Percentiles rank a stretch among this genome's conserved stretches.
phyloP scores from a whole-genome alignment of 2,113 vertebrate species.

The Dipodomys ordii region DNA sequence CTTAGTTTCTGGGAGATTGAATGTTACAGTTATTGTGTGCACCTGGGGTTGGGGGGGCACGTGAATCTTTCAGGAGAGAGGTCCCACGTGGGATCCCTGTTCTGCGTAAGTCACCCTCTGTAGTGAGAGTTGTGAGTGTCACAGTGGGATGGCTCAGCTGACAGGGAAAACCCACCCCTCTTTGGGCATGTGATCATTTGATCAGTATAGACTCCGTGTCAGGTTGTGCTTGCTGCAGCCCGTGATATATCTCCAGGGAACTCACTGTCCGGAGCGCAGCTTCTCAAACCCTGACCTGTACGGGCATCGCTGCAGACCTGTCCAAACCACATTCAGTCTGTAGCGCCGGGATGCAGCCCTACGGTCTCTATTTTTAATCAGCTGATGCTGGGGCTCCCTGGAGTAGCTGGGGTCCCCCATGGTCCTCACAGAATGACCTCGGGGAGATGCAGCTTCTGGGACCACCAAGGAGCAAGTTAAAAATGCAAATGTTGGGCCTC shows the following conservation, averaged over 20 bases:
- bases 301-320: accelerated
- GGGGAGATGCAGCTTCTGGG: background rate
- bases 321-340: background rate
- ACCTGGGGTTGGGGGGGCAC: too few relatives aligned
- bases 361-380: background rate
- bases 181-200: background rate
- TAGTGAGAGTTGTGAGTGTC: background rate
- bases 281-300: background rate
- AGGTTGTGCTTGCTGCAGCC: too few relatives aligned
- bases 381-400: background rate
- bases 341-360: background rate
- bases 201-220: background rate
- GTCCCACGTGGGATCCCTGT: background rate
- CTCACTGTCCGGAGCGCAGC: background rate
- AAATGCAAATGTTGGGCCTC: background rate
- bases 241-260: background rate
- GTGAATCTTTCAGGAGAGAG: background rate
- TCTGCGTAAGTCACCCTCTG: background rate
- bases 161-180: background rate
- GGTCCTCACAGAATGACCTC: background rate
- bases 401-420: background rate
- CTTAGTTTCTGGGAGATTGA: background rate
- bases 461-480: background rate
- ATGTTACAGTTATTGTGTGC: background rate
- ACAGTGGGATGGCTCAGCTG: background rate